Evolutionary conservation across 2,113 vertebrate genomes (phyloP), one percentile per base, ranked within the genome.

Genomic region (Sarotherodon lohbergeri): DNA sequence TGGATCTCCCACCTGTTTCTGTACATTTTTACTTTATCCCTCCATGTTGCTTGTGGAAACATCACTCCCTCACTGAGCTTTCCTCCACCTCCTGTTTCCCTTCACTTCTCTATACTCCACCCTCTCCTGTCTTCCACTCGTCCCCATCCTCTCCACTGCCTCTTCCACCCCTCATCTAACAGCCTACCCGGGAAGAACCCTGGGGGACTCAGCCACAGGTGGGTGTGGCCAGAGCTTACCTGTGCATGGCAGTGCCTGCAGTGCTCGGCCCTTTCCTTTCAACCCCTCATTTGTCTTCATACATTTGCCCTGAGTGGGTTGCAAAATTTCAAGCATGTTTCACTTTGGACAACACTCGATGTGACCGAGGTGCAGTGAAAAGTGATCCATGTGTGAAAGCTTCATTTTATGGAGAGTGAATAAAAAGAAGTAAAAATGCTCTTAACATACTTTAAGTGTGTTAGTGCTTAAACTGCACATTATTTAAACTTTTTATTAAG

Each of bases 141-240:
- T 80, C 86, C 90, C 91, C 84, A 63, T 66, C 92, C 88, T 86
- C 85, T 93, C 90, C 92, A 91, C 93, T 89, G 85, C 96, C n/a
- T 68, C 22, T 43, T 43, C 66, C 68, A 43, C 68, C 41, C 95
- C 91, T 95, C 96, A 95, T 95, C 96, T 94, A 97, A 98, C 97
- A 98, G 97, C 98, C 95, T 98, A 98, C 93, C 97, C 97, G 0
- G 98, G 98, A 98, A 97, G 98, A 95, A 98, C 97, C 96, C 96
- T 98, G 94, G 97, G 97, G 93, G 97, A 97, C 90, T 97, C 97
- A n/a, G 96, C 96, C 94, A 96, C 97, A 98, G 98, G 98, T 98
- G 97, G 97, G 98, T 98, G 97, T 94, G 29, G 95, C 95, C 93
- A 89, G 92, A 93, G 92, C 90, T 94, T 86, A 95, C 88, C 68